phyloP scores from a whole-genome alignment of 2,888 invertebrate species.

The Cephalotes varians region DNA sequence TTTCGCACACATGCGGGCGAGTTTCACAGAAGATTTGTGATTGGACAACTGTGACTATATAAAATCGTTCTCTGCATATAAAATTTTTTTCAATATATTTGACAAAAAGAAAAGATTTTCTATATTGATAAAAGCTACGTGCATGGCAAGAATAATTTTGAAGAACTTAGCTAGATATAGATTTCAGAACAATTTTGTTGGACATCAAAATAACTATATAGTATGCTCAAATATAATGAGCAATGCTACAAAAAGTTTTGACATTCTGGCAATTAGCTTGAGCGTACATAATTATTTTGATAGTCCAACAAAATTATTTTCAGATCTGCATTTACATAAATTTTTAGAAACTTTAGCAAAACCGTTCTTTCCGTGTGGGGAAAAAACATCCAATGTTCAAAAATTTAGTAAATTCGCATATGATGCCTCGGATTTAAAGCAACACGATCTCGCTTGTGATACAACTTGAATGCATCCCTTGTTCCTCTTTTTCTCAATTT shows the following conservation, averaged over 20 bases:
- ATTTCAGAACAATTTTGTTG: no score
- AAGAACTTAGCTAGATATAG: no score
- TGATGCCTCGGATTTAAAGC: not conserved
- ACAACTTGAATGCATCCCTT: conserved; percentile 47
- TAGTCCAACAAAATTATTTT: no score
- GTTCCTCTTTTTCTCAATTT: conserved; percentile 3
- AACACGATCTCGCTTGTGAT: conserved; percentile 14
- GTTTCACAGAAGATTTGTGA: conserved; percentile 56
- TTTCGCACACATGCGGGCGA: conserved; percentile 67
- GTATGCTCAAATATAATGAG: no score
- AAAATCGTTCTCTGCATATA: conserved; percentile 61
- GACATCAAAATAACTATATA: no score
- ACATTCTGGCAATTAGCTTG: no score
- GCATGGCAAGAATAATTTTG: no score
- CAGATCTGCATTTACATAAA: no score
- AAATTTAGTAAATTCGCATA: not conserved
- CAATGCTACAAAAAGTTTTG: no score
- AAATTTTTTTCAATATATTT: not conserved
- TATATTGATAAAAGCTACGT: not conserved
- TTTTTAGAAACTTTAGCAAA: no score
- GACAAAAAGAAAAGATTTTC: conserved; percentile 26
- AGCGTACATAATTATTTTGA: no score
- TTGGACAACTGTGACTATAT: conserved; percentile 50
- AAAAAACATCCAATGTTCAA: not conserved
- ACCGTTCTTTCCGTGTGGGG: no score